These are phyloP conservation scores for Papilio helenus DNA, from an alignment of 1,140 invertebrate genomes.

Conservation along the genomic window DNA sequence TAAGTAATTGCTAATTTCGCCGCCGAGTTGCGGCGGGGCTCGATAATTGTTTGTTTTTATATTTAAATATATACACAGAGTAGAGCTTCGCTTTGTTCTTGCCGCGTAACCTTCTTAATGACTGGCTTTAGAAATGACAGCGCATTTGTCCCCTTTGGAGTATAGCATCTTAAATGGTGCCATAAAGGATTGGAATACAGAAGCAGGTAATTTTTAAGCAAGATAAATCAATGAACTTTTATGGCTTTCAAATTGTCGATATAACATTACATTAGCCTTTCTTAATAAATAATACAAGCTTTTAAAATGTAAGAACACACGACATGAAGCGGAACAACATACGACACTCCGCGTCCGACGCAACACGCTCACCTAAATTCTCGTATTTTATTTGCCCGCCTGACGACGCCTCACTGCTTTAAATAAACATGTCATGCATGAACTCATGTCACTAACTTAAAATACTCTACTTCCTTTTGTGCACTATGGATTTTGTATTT, in stretches of 20 bases:
- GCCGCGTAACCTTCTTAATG: constrained; percentile 17
- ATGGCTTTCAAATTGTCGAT: not conserved
- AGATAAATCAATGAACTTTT: not conserved
- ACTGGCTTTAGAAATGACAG: not conserved
- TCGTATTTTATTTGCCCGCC: constrained; percentile 28
- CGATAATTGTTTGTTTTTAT: constrained; percentile 76
- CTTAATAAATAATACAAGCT: not conserved
- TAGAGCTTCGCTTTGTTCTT: not conserved
- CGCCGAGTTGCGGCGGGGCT: constrained; percentile 51
- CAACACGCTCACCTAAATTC: constrained; percentile 25
- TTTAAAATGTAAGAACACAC: constrained; percentile 24
- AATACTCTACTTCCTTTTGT: not conserved
- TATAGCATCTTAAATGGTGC: not conserved
- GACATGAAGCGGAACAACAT: constrained; percentile 4
- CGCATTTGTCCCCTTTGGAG: not conserved
- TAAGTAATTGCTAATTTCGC: constrained; percentile 79
- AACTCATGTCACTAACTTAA: not conserved
- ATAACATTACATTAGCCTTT: not conserved
- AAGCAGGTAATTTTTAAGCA: not conserved
- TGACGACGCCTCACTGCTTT: constrained; percentile 17
- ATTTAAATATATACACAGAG: constrained; percentile 27
- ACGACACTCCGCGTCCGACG: not conserved
- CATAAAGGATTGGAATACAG: not conserved
- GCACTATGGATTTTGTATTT: not conserved
- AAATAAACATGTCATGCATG: constrained; percentile 26